Evolutionary conservation across 2,888 invertebrate species (phyloP).

Genomic region (Leucozona laternaria): DNA sequence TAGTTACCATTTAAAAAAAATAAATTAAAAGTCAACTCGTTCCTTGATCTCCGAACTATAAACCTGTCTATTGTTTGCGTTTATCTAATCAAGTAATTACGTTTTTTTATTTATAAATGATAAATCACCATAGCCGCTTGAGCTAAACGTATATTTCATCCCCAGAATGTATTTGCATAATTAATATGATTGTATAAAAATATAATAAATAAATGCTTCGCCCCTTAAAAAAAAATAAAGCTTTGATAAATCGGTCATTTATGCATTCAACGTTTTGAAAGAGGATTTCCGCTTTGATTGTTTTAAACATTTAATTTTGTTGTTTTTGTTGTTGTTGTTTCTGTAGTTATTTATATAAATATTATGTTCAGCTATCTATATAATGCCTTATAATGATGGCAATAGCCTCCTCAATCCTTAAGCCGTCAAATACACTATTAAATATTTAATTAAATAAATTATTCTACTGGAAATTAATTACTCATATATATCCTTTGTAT

Average conservation of each 20-base stretch:
- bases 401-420: constrained; percentile 47
- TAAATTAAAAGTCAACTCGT: no score
- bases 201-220: not conserved
- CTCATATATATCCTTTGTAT: constrained; percentile 61
- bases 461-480: constrained; percentile 72
- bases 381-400: not conserved
- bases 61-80: no score
- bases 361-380: not conserved
- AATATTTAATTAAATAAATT: constrained; percentile 74
- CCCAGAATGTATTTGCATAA: not conserved
- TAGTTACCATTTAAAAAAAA: no score
- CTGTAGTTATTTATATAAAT: not conserved
- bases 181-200: not conserved
- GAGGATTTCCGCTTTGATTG: constrained; percentile 49
- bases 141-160: not conserved
- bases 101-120: not conserved
- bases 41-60: no score
- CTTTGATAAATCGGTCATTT: constrained; percentile 30
- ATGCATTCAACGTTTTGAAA: constrained; percentile 27
- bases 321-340: not conserved
- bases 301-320: constrained; percentile 15
- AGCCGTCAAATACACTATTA: constrained; percentile 65
- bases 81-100: not conserved
- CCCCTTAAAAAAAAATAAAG: not conserved
- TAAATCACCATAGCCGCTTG: not conserved